Evolutionary conservation across 2,113 vertebrate species (phyloP).

Genomic region (Peromyscus leucopus): DNA sequence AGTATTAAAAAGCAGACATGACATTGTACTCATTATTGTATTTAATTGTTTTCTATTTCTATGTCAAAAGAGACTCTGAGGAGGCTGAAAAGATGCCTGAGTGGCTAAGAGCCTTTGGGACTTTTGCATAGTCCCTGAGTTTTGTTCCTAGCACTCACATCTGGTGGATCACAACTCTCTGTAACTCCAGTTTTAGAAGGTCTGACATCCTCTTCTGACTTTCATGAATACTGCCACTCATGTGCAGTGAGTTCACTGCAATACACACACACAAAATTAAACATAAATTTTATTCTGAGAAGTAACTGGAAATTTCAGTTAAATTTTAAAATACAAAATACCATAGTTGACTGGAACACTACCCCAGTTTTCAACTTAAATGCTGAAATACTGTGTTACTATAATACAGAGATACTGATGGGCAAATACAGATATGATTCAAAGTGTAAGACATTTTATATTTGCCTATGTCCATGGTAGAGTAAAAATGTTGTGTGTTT

Average conservation of each 20-base stretch:
- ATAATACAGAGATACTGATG: not conserved
- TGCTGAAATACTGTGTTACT: not conserved
- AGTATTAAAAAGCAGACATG: not conserved
- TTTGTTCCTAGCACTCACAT: too few relatives aligned
- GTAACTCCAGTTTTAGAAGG: not conserved
- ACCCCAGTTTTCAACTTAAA: not conserved
- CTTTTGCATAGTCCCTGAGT: too few relatives aligned
- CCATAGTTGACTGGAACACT: not conserved
- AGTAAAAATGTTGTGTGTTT: slow-evolving; percentile 71
- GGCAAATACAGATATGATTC: not conserved
- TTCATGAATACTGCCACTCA: not conserved
- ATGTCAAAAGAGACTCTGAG: not conserved
- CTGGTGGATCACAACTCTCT: not conserved
- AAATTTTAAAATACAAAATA: not conserved
- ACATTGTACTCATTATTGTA: not conserved
- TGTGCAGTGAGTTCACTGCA: not conserved
- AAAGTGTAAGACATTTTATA: not conserved
- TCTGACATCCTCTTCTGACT: not conserved
- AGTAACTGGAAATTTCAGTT: not conserved
- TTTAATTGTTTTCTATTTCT: not conserved
- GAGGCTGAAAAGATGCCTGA: not conserved
- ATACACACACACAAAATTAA: not conserved
- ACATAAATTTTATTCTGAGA: not conserved
- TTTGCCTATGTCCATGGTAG: not conserved
- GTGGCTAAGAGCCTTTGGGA: not conserved